Evolutionary conservation across 2,888 invertebrate genomes (phyloP), one percentile per base, ranked within the genome.

Genomic region (Limnephilus lunatus): DNA sequence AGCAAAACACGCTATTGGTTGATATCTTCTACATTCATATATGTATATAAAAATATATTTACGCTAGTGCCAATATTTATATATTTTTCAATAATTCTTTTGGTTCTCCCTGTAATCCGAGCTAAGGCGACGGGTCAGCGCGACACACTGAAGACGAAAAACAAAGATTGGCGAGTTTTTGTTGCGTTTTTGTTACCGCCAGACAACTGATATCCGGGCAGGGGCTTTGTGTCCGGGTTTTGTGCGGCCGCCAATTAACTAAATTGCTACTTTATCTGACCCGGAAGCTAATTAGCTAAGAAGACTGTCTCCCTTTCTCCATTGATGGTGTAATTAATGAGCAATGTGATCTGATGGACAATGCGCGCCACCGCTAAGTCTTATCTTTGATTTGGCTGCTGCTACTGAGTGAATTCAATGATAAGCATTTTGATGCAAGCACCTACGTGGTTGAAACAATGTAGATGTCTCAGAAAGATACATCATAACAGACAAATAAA

Each of bases 321-420:
- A 90, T 68, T 90, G 90, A 85, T 85, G 53, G 85, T 19, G 48
- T 90, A 85, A 90, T 90, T 90, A 90, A 90, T 80, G 85, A 90
- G 35, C 85, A 68, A 39, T 85, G 53, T 80, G 68, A 89, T 89
- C 81, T 39, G 68, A 31, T 12, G 80, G 80, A 88, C 80, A 68
- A 25, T 68, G 25, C 68, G 19, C 68, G 68, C 68, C 68, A 25
- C 25, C 25, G 68, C n/a, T 1, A 31, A 31, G 32, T 14, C 82
- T 31, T 31, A 19, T 11, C 32, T 82, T 31, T 82, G 82, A 82
- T 82, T 82, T 14, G 31, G 82, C 31, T 32, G 5, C 14, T 31
- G 14, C 11, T 9, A 11, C 3, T 83, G 83, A 83, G 25, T 83
- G 2, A n/a, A 83, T 5, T 35, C 35, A 83, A 83, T 35, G 31